These are phyloP conservation scores for Neoarius graeffei DNA, from an alignment of 2,113 vertebrate species.

Conservation along the genomic window DNA sequence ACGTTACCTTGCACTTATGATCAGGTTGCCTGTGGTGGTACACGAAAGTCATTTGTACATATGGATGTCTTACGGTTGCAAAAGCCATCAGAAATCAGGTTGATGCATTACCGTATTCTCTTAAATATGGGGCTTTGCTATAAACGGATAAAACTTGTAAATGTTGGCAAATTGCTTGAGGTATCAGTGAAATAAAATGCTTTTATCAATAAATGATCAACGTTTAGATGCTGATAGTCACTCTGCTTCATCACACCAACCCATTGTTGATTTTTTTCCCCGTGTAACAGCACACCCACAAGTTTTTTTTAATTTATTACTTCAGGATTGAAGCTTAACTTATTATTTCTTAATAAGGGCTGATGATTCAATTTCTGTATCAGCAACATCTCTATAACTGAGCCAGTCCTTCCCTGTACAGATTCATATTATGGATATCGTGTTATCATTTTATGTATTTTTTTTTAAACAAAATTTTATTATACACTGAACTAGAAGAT, in stretches of 20 bases:
- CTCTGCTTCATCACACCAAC: background rate
- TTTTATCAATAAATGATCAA: background rate
- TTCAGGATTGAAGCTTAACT: background rate
- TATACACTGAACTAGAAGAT: too few species aligned
- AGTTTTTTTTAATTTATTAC: background rate
- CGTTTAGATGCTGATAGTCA: background rate
- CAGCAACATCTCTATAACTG: background rate
- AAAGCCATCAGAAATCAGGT: too few species aligned
- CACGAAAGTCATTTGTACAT: too few species aligned
- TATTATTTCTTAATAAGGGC: background rate
- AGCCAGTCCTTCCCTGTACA: background rate
- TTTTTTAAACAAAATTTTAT: background rate
- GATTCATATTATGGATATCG: background rate
- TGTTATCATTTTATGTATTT: background rate
- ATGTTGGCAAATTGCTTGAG: background rate
- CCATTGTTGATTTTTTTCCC: background rate
- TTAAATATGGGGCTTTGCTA: too few species aligned
- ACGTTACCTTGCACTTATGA: too few species aligned
- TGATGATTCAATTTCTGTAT: background rate
- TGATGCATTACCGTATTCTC: too few species aligned
- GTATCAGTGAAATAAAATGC: background rate
- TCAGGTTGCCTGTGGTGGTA: too few species aligned
- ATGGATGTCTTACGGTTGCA: too few species aligned
- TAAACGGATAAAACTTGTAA: too few species aligned
- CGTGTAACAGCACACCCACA: too few species aligned